Conservation (phyloP, 2,888 invertebrate genomes). For the Lepeophtheirus nordmannii region DNA sequence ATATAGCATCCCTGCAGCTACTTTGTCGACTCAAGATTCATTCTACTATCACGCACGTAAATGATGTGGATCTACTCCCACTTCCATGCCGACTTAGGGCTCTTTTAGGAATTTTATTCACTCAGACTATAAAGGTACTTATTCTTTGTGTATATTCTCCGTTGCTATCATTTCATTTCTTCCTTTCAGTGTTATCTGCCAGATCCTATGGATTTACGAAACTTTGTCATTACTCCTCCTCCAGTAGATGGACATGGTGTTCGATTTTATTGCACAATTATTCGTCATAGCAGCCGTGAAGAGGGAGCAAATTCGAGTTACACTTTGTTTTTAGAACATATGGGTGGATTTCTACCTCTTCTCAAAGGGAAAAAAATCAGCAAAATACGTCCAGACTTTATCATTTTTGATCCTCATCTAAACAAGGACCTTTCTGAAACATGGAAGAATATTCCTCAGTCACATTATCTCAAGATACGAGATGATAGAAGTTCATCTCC, state of each 20-base stretch:
- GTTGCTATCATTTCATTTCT: not conserved
- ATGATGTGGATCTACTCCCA: slow-evolving; percentile 58
- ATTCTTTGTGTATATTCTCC: not conserved
- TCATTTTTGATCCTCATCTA: slow-evolving; percentile 77
- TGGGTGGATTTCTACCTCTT: slow-evolving; percentile 87
- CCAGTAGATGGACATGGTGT: slow-evolving; percentile 45
- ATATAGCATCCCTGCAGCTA: slow-evolving; percentile 76
- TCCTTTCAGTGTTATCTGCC: slow-evolving; percentile 74
- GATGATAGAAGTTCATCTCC: not conserved
- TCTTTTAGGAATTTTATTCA: slow-evolving; percentile 68
- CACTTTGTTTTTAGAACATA: slow-evolving; percentile 31
- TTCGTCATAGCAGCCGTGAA: slow-evolving; percentile 47
- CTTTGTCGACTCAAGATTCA: slow-evolving; percentile 54
- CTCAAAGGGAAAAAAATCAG: slow-evolving; percentile 88
- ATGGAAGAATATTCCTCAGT: not conserved
- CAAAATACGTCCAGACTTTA: slow-evolving; percentile 92
- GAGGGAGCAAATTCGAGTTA: slow-evolving; percentile 25
- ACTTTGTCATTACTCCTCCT: slow-evolving; percentile 85
- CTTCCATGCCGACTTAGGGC: slow-evolving; percentile 72
- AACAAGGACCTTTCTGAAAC: not conserved
- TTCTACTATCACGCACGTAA: slow-evolving; percentile 42
- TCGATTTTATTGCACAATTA: slow-evolving; percentile 92
- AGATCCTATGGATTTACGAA: slow-evolving; percentile 64
- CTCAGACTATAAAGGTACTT: slow-evolving; percentile 74
- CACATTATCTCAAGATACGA: not conserved